A percentile compares a stretch with the other conserved stretches of the same genome.
phyloP scores from a whole-genome alignment of 2,888 invertebrate genomes.

The Penaeus monodon region DNA sequence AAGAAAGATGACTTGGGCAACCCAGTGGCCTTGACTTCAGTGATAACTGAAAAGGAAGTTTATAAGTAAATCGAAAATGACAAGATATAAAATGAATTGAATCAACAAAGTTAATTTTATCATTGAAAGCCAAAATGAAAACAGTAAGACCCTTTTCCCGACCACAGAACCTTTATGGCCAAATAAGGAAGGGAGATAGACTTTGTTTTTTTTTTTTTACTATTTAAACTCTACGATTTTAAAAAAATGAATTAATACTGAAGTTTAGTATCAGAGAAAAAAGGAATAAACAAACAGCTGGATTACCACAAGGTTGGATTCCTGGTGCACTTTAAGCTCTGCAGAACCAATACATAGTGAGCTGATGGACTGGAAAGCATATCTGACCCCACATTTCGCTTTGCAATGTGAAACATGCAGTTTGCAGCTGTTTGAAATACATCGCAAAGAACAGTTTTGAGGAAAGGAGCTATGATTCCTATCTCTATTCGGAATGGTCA shows the following conservation, averaged over 20 bases:
- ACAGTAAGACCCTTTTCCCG: too few species aligned
- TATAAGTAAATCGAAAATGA: too few species aligned
- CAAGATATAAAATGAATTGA: too few species aligned
- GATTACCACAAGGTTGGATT: constrained; percentile 88
- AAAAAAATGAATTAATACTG: too few species aligned
- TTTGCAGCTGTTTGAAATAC: constrained; percentile 91
- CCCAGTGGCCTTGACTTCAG: constrained; percentile 94
- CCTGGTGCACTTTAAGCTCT: constrained; percentile 97
- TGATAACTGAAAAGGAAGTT: constrained; percentile 74
- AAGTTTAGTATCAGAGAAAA: neutral
- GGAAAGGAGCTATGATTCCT: neutral
- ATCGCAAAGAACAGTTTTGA: constrained; percentile 73
- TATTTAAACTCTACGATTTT: too few species aligned
- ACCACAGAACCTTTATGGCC: too few species aligned
- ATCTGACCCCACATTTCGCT: constrained; percentile 97
- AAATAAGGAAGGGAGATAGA: too few species aligned
- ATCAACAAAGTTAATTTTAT: too few species aligned
- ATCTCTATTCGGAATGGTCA: too few species aligned
- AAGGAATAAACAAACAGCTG: neutral
- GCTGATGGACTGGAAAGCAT: constrained; percentile 96
- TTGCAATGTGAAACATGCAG: constrained; percentile 99
- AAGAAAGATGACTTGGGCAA: constrained; percentile 89
- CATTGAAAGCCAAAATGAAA: neutral
- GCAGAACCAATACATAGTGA: constrained; percentile 97
- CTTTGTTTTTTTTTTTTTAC: too few species aligned